Percentiles rank a stretch among this genome's conserved stretches.
phyloP scores from a whole-genome alignment of 1,140 invertebrate genomes.

The Acromyrmex heyeri region DNA sequence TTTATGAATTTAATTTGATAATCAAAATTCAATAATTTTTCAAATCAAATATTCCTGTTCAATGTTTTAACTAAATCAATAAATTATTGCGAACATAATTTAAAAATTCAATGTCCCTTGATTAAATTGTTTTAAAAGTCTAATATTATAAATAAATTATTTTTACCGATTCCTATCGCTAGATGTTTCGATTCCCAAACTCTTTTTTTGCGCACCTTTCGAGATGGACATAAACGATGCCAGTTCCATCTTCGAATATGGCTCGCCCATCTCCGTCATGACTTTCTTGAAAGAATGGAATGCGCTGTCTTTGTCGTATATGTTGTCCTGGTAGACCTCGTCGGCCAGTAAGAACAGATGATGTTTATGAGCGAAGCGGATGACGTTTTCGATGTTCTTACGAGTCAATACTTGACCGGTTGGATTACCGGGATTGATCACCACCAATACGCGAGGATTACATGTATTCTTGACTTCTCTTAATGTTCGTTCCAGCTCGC shows the following conservation, averaged over 20 bases:
- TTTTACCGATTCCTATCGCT: neutral
- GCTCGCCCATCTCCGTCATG: slow-evolving; percentile 94
- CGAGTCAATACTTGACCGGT: slow-evolving; percentile 97
- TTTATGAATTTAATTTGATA: neutral
- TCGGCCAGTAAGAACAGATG: slow-evolving; percentile 97
- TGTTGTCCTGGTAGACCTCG: slow-evolving; percentile 98
- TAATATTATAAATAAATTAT: slow-evolving; percentile 1
- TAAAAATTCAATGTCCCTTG: neutral
- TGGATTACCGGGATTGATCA: slow-evolving; percentile 99
- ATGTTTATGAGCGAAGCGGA: slow-evolving; percentile 96
- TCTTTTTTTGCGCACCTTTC: slow-evolving; percentile 90
- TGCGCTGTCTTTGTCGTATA: slow-evolving; percentile 95
- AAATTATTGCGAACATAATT: neutral
- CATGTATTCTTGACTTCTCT: slow-evolving; percentile 90
- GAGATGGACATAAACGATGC: slow-evolving; percentile 98
- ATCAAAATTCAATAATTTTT: neutral
- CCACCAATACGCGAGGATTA: slow-evolving; percentile 95
- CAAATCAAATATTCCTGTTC: neutral
- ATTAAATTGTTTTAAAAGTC: neutral
- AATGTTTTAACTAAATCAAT: slow-evolving; percentile 61
- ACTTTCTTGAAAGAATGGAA: slow-evolving; percentile 99
- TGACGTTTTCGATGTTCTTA: slow-evolving; percentile 96
- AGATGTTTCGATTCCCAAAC: neutral
- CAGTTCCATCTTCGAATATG: slow-evolving; percentile 94
- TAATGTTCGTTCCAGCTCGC: slow-evolving; percentile 94